These are phyloP conservation scores for Anas acuta DNA, from an alignment of 2,797 vertebrate species.

Conservation along the genomic window DNA sequence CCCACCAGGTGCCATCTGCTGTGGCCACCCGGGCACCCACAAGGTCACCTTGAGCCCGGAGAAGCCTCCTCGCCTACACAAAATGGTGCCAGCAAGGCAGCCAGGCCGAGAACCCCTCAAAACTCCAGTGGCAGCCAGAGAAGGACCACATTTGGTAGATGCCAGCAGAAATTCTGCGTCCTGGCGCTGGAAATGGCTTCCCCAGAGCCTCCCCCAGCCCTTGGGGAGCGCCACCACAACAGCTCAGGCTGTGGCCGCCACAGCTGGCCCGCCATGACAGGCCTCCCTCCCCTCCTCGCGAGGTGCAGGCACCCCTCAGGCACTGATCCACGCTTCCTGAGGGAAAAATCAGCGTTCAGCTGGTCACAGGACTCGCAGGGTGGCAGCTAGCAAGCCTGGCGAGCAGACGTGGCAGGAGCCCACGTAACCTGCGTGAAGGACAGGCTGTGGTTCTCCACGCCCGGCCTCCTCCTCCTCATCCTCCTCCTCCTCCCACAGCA, in stretches of 20 bases:
- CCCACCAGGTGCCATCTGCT: not conserved
- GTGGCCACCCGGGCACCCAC: not conserved
- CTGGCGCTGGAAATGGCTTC: not conserved
- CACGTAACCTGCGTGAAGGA: not conserved
- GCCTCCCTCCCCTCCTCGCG: not conserved
- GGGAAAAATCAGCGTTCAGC: not conserved
- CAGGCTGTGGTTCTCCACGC: not conserved
- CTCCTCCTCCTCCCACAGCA: not conserved
- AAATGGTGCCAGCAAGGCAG: not conserved
- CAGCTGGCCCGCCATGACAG: slow-evolving; percentile 48
- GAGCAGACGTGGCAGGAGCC: not conserved
- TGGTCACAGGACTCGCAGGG: not conserved
- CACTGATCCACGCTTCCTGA: not conserved
- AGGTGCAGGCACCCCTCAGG: not conserved
- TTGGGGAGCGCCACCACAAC: slow-evolving; percentile 56
- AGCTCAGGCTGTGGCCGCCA: not conserved
- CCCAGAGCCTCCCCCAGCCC: not conserved
- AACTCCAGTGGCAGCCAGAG: fast-evolving
- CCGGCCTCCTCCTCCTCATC: not conserved
- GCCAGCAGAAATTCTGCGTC: not conserved
- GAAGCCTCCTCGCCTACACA: not conserved
- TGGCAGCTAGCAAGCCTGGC: not conserved
- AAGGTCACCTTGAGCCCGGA: not conserved
- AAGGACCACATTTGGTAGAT: not conserved
- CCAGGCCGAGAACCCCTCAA: not conserved